These are phyloP conservation scores for Toxostoma redivivum DNA, from an alignment of 2,113 vertebrate species.

Conservation along the genomic window DNA sequence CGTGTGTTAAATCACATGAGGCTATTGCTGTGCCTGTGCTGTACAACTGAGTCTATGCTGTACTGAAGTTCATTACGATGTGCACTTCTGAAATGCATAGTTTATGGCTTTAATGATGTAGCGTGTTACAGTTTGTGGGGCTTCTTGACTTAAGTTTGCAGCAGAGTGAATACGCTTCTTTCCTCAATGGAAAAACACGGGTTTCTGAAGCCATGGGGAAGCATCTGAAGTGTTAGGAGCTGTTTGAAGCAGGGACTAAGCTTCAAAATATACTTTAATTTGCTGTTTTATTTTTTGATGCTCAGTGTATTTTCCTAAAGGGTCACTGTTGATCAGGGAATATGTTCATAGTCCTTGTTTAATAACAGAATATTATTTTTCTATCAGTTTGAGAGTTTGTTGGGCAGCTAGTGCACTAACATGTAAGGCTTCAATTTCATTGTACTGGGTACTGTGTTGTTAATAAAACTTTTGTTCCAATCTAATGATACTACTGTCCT, in stretches of 20 bases:
- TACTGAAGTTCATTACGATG: background rate
- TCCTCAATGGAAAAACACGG: background rate
- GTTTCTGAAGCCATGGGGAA: background rate
- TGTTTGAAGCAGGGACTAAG: background rate
- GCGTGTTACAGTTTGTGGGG: background rate
- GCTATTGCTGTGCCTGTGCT: background rate
- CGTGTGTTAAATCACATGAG: rapidly evolving
- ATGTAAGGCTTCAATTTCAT: background rate
- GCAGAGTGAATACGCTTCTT: background rate
- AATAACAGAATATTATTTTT: background rate
- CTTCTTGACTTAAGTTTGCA: background rate
- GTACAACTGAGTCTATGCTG: background rate
- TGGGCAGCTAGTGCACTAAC: background rate
- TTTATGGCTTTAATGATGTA: background rate
- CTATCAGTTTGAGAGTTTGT: background rate
- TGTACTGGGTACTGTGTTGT: background rate
- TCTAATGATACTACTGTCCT: background rate
- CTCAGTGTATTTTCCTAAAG: background rate
- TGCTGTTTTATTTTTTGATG: background rate
- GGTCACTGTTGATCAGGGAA: background rate
- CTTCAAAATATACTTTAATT: background rate
- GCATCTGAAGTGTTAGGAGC: background rate
- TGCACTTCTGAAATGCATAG: background rate
- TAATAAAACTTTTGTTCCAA: background rate
- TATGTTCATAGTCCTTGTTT: background rate